Percentiles rank a stretch among this genome's conserved stretches.
These are phyloP conservation scores for Conus ventricosus DNA, from an alignment of 1,140 invertebrate species.

Conservation along the genomic window DNA sequence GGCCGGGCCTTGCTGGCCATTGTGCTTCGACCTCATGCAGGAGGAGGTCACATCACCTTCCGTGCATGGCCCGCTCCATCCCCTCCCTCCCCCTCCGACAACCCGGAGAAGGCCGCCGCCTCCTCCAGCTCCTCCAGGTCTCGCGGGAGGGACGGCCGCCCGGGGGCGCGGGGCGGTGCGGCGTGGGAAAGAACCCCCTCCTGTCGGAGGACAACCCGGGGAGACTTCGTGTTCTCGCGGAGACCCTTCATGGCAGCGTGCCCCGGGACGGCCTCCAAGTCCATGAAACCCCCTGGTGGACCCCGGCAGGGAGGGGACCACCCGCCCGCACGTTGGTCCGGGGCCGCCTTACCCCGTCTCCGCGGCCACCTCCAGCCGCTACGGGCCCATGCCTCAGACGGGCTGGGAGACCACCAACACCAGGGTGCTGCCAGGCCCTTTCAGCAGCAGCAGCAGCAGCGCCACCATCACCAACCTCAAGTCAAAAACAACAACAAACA, in stretches of 20 bases:
- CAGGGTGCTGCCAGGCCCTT: neutral
- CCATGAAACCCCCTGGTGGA: neutral
- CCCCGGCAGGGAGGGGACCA: neutral
- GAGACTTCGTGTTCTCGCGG: neutral
- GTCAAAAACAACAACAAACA: neutral
- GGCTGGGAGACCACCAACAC: neutral
- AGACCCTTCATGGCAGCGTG: neutral
- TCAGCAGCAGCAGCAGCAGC: neutral
- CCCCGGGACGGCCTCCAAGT: neutral
- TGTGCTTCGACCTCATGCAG: slow-evolving; percentile 99
- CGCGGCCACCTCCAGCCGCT: neutral
- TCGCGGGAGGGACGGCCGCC: neutral
- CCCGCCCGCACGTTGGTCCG: neutral
- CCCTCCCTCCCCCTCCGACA: neutral
- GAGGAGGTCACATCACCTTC: slow-evolving; percentile 83
- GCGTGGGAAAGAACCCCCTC: neutral
- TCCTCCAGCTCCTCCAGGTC: neutral
- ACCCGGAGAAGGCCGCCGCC: neutral
- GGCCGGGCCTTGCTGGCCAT: slow-evolving; percentile 98
- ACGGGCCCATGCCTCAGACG: slow-evolving; percentile 5
- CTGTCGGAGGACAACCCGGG: neutral
- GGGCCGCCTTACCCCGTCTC: neutral
- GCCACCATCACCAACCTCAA: neutral
- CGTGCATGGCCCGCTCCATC: neutral
- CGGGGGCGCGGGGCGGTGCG: slow-evolving; percentile 73